phyloP scores from a whole-genome alignment of 2,888 invertebrate genomes.

The Abrostola tripartita region DNA sequence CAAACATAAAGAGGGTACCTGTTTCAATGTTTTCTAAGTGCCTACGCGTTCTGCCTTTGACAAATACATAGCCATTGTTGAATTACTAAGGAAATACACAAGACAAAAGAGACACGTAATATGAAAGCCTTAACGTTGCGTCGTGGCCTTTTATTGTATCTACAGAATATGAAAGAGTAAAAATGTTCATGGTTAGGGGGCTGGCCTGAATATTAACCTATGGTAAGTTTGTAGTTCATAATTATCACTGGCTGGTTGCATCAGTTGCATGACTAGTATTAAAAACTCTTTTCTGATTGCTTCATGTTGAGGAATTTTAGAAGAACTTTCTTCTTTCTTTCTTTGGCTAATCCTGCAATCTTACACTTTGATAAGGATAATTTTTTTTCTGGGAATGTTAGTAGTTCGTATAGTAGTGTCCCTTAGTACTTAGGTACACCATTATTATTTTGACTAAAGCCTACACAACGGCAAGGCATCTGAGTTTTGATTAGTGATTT shows the following conservation, averaged over 20 bases:
- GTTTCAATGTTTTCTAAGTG: slow-evolving; percentile 76
- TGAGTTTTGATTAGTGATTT: too few species aligned
- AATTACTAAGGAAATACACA: slow-evolving; percentile 71
- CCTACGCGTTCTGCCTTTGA: slow-evolving; percentile 73
- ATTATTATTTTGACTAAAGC: too few species aligned
- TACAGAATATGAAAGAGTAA: slow-evolving; percentile 46
- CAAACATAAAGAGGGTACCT: slow-evolving; percentile 75
- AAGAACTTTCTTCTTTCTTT: too few species aligned
- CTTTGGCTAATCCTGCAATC: too few species aligned
- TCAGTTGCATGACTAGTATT: too few species aligned
- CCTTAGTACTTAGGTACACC: too few species aligned
- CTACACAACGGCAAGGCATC: too few species aligned
- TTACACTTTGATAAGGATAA: too few species aligned
- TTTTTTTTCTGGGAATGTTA: too few species aligned
- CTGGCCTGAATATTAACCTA: slow-evolving; percentile 51
- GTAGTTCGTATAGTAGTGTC: too few species aligned
- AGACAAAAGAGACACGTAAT: slow-evolving; percentile 74
- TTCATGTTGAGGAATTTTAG: too few species aligned
- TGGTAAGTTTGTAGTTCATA: slow-evolving; percentile 21
- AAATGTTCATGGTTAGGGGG: slow-evolving; percentile 13
- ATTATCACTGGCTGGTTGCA: not conserved
- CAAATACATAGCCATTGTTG: slow-evolving; percentile 80
- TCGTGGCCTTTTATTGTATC: slow-evolving; percentile 56
- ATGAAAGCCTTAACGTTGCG: slow-evolving; percentile 70
- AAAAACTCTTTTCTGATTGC: too few species aligned